These are phyloP conservation scores for Caranx ignobilis DNA, from an alignment of 2,113 vertebrate genomes.

Conservation along the genomic window DNA sequence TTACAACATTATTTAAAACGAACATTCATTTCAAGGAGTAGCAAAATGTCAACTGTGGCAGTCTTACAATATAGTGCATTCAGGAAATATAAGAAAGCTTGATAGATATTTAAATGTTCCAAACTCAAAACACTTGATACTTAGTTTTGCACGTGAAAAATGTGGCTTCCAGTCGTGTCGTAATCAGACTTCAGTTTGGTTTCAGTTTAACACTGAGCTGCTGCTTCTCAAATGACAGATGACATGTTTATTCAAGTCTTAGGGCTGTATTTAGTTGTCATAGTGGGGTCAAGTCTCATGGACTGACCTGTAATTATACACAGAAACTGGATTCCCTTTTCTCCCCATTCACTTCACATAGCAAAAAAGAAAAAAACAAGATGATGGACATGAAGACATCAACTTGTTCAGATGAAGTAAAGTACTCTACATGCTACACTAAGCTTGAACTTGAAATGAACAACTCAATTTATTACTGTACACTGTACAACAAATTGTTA, in stretches of 20 bases:
- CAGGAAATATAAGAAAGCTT: slow-evolving; percentile 21
- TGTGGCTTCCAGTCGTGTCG: neutral
- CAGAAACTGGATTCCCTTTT: neutral
- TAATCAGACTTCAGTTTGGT: neutral
- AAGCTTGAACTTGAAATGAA: slow-evolving; percentile 28
- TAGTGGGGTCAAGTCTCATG: neutral
- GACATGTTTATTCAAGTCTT: slow-evolving; percentile 25
- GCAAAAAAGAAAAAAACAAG: slow-evolving; percentile 51
- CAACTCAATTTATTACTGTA: slow-evolving; percentile 20
- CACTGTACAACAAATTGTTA: slow-evolving; percentile 36
- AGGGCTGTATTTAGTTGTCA: neutral
- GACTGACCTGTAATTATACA: neutral
- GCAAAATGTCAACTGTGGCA: slow-evolving; percentile 12
- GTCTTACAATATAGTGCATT: slow-evolving; percentile 43
- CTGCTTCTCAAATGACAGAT: slow-evolving; percentile 12
- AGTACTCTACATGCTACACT: neutral
- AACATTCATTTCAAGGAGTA: slow-evolving; percentile 10
- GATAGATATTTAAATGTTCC: neutral
- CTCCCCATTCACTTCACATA: neutral
- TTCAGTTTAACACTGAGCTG: neutral
- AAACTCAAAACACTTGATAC: neutral
- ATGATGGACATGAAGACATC: slow-evolving; percentile 26
- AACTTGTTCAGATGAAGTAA: slow-evolving; percentile 26
- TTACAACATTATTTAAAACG: slow-evolving; percentile 13
- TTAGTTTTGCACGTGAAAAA: slow-evolving; percentile 3